Percentiles rank a stretch among this genome's conserved stretches.
Conservation (phyloP, 2,888 invertebrate species). For the Perdita meconis region DNA sequence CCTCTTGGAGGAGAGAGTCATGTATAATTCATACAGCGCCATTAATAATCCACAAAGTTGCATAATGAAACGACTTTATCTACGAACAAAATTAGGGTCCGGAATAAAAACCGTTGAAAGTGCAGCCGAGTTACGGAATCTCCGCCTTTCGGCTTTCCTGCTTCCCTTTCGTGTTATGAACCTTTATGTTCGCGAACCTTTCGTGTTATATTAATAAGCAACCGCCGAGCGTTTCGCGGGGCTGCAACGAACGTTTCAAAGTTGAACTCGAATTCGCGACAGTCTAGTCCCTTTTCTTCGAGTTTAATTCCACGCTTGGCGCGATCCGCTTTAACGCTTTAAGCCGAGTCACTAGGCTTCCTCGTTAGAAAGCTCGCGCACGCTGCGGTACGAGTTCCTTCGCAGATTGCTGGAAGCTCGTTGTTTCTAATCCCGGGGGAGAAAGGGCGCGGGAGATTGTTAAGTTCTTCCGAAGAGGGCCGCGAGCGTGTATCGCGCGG, state of each 20-base stretch:
- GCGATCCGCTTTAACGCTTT: constrained; percentile 69
- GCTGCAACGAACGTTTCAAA: neutral
- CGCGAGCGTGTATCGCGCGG: constrained; percentile 5
- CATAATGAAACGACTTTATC: neutral
- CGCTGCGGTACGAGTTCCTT: constrained; percentile 30
- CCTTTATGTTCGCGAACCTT: too few species aligned
- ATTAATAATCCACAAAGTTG: constrained; percentile 5
- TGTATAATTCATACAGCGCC: constrained; percentile 4
- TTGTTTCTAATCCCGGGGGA: constrained; percentile 13
- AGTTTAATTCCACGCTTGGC: constrained; percentile 34
- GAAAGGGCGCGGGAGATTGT: constrained; percentile 16
- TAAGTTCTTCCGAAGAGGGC: constrained; percentile 23
- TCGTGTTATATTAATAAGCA: constrained; percentile 14
- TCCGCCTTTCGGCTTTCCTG: neutral
- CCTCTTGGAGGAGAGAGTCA: neutral
- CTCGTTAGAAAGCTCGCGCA: constrained; percentile 66
- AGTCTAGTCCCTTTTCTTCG: neutral
- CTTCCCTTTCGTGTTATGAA: too few species aligned
- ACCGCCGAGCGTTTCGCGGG: neutral
- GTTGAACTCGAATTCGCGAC: neutral
- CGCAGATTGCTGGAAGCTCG: constrained; percentile 44
- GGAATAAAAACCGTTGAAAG: constrained; percentile 14
- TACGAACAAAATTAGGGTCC: neutral
- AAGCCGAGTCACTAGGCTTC: constrained; percentile 54
- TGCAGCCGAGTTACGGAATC: neutral